Conservation (phyloP, 1,140 invertebrate species). For the Colletes latitarsis region DNA sequence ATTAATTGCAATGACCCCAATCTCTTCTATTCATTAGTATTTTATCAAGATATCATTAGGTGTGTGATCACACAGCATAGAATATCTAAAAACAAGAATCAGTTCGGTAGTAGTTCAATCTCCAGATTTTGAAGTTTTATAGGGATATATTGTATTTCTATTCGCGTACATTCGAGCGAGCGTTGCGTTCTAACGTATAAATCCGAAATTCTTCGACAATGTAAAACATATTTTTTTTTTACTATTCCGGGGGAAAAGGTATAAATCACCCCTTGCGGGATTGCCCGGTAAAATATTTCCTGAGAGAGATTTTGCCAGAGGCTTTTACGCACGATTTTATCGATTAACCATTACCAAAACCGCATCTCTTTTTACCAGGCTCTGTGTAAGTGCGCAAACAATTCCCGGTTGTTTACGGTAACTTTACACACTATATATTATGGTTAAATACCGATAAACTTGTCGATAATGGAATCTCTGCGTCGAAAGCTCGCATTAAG, state of each 20-base stretch:
- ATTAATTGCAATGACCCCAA: too few species aligned
- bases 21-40: too few species aligned
- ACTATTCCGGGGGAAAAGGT: background rate
- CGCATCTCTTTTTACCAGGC: conserved; percentile 21
- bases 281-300: background rate
- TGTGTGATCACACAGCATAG: too few species aligned
- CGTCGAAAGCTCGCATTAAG: conserved; percentile 30
- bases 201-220: too few species aligned
- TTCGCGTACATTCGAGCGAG: too few species aligned
- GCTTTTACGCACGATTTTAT: conserved; percentile 9
- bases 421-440: conserved; percentile 4
- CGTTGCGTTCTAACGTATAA: too few species aligned
- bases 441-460: conserved; percentile 42
- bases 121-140: too few species aligned
- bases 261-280: background rate
- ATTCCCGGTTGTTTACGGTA: conserved; percentile 23
- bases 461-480: conserved; percentile 5
- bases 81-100: too few species aligned
- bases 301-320: background rate
- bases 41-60: too few species aligned
- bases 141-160: too few species aligned
- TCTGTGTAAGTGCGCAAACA: conserved; percentile 21
- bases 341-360: conserved; percentile 4
- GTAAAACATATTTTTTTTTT: too few species aligned
- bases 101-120: too few species aligned